These are phyloP conservation scores for Microhierax caerulescens DNA, from an alignment of 2,797 vertebrate species.

Conservation along the genomic window DNA sequence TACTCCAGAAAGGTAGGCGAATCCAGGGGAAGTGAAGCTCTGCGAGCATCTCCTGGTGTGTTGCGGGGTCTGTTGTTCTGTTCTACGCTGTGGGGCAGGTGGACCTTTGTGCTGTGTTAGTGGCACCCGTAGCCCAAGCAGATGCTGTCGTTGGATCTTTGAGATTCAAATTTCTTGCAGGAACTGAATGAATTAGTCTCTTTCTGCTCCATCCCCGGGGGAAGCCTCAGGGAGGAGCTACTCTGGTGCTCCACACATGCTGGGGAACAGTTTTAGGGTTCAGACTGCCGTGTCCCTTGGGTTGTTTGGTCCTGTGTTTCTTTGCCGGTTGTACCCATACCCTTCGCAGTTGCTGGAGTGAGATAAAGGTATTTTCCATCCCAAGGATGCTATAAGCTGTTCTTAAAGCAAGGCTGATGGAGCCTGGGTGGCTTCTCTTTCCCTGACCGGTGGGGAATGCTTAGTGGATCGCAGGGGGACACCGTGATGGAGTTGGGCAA, in stretches of 20 bases:
- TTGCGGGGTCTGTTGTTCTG: not conserved
- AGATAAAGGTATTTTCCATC: not conserved
- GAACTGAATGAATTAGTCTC: not conserved
- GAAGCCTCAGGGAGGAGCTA: not conserved
- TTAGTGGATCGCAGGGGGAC: not conserved
- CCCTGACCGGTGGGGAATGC: not conserved
- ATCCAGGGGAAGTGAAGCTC: not conserved
- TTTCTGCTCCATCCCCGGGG: not conserved
- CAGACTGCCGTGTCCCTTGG: not conserved
- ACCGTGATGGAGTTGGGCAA: not conserved
- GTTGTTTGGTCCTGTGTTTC: not conserved
- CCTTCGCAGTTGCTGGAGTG: not conserved
- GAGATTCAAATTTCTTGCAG: not conserved
- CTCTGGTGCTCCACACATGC: fast-evolving
- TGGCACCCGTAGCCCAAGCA: not conserved
- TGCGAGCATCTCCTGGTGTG: not conserved
- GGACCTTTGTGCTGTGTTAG: not conserved
- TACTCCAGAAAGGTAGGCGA: fast-evolving
- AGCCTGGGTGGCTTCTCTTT: not conserved
- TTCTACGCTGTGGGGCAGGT: not conserved
- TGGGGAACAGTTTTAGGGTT: not conserved
- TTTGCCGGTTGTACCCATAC: not conserved
- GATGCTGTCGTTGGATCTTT: not conserved
- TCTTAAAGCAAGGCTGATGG: not conserved
- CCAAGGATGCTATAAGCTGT: not conserved